Evolutionary conservation across 2,888 invertebrate genomes (phyloP), one percentile per base, ranked within the genome.

Genomic region (Argyresthia goedartella): DNA sequence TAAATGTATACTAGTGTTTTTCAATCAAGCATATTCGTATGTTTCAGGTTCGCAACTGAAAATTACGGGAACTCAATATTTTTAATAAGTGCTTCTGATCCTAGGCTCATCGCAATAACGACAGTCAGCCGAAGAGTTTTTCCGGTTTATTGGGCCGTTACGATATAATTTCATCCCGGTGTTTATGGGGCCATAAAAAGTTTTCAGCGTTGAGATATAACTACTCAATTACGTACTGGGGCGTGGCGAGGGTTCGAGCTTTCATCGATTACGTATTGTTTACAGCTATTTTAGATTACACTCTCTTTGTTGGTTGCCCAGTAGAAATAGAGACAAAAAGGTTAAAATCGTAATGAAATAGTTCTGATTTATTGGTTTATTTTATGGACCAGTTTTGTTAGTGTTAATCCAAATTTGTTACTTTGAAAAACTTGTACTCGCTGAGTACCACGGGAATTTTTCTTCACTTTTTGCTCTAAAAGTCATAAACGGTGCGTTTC

Each of bases 141-240:
- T 78, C 74, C 71, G 73, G 73, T 81, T 82, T 81, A 81, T 81
- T 77, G 77, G 76, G 75, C 76, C 80, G 80, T 82, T 80, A 80
- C 77, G 75, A 81, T 81, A 82, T 81, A 81, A 84, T 82, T 81
- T 82, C 81, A 81, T 84, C 81, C 76, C 76, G 80, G 80, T 80
- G 81, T 80, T 82, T 84, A 84, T 77, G 80, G 73, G 66, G 70
- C 64, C 65, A 76, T 81, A 81, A 82, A 81, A 81, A 81, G 75
- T 81, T 81, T 79, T 70, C 70, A 76, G 71, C 76, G 71, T 71
- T 72, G 77, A 25, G 25, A 78, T 78, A 76, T 73, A 73, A 74
- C 73, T 75, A 75, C 77, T 75, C 77, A 75, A 74, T 77, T 76
- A 76, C 73, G 62, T 62, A 61, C 55, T 54, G 57, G 58, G 3